A percentile compares a stretch with the other conserved stretches of the same genome.
Evolutionary conservation across 2,888 invertebrate genomes (phyloP).

Genomic region (Melinaea marsaeus): DNA sequence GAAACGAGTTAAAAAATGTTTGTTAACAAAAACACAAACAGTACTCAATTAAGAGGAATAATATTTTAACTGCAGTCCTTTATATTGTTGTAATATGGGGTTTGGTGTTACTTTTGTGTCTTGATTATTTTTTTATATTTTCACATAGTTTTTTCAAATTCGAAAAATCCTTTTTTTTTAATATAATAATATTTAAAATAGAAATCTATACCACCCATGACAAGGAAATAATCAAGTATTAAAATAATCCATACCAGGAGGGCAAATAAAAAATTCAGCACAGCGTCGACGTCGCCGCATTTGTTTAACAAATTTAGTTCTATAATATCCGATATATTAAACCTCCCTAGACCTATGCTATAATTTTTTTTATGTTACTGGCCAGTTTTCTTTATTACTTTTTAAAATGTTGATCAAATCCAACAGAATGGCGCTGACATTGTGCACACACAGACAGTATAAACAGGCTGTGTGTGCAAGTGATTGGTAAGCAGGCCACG

Average conservation of each 20-base stretch:
- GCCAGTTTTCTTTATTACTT: background rate
- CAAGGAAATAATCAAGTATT: conserved; percentile 25
- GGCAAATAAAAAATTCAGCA: conserved; percentile 36
- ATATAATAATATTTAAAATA: no score
- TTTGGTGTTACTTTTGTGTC: no score
- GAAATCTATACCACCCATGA: no score
- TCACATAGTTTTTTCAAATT: no score
- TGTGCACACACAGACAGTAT: conserved; percentile 8
- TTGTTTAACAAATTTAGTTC: conserved; percentile 34
- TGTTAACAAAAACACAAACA: background rate
- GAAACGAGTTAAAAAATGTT: conserved; percentile 18
- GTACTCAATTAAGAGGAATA: no score
- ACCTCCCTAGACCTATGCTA: no score
- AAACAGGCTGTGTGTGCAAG: conserved; percentile 21
- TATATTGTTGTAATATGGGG: no score
- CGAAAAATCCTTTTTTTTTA: no score
- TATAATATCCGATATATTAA: no score
- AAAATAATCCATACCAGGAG: conserved; percentile 24
- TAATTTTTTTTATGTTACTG: no score
- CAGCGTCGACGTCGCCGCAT: conserved; percentile 26
- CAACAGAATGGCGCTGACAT: background rate
- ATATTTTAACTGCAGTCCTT: no score
- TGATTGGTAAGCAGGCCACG: conserved; percentile 34
- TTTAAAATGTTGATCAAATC: background rate
- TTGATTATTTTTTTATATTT: no score